Percentiles rank a stretch among this genome's conserved stretches.
Conservation (phyloP, 2,797 vertebrate species). For the Pitangus sulphuratus region DNA sequence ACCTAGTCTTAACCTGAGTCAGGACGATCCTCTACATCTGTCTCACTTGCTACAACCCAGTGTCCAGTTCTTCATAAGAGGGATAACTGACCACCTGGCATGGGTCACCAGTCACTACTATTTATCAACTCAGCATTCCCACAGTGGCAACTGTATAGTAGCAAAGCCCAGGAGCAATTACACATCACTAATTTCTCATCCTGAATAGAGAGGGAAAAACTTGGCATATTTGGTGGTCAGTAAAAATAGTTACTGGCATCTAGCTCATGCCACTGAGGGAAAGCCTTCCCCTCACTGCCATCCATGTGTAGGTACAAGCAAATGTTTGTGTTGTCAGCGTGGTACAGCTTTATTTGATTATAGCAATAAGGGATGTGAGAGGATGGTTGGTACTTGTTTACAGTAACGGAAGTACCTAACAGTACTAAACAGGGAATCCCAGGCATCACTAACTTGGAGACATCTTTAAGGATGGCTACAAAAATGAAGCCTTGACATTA, state of each 20-base stretch:
- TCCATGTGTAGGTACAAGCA: neutral
- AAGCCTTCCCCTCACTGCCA: neutral
- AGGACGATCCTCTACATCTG: neutral
- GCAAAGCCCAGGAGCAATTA: neutral
- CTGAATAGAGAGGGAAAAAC: neutral
- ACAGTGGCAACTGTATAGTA: neutral
- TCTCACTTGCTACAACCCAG: neutral
- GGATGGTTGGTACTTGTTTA: neutral
- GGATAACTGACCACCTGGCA: neutral
- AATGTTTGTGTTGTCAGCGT: fast-evolving
- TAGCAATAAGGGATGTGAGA: neutral
- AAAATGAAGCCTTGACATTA: neutral
- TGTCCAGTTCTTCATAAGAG: neutral
- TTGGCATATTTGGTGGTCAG: neutral
- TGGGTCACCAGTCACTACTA: neutral
- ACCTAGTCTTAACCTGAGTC: neutral
- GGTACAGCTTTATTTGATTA: neutral
- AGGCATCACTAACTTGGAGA: neutral
- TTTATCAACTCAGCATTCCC: neutral
- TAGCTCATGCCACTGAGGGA: neutral
- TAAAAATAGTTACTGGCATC: neutral
- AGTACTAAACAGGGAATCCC: neutral
- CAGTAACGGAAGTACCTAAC: neutral
- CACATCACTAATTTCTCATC: neutral
- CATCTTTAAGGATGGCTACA: neutral